Conservation (phyloP, 2,888 invertebrate species). For the Pyrgus malvae region DNA sequence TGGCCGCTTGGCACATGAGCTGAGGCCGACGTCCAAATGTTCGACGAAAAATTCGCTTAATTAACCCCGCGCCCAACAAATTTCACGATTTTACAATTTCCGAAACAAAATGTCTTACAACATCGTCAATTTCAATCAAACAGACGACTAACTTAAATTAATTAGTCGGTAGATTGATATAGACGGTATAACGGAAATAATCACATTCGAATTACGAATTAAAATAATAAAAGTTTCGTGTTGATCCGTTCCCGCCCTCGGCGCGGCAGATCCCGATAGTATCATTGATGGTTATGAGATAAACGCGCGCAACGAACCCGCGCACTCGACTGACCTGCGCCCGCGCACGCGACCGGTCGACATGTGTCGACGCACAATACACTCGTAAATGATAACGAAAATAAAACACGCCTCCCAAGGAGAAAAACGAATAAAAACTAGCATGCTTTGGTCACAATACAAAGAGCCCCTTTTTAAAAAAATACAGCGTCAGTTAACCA, state of each 20-base stretch:
- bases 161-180: slow-evolving; percentile 15
- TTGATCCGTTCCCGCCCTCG: slow-evolving; percentile 4
- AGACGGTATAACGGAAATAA: background rate
- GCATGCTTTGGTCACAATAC: too few species aligned
- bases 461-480: too few species aligned
- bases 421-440: slow-evolving; percentile 54
- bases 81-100: too few species aligned
- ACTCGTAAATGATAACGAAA: slow-evolving; percentile 70
- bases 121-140: background rate
- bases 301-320: slow-evolving; percentile 63
- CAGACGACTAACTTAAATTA: slow-evolving; percentile 1
- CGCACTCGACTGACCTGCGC: slow-evolving; percentile 62
- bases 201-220: background rate
- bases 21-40: slow-evolving; percentile 59
- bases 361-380: slow-evolving; percentile 60
- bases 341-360: slow-evolving; percentile 52
- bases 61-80: slow-evolving; percentile 11
- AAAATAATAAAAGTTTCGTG: background rate
- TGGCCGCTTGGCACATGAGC: slow-evolving; percentile 68
- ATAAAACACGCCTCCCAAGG: slow-evolving; percentile 69
- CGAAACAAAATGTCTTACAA: too few species aligned
- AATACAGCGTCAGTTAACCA: too few species aligned
- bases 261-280: slow-evolving; percentile 30
- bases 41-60: slow-evolving; percentile 57
- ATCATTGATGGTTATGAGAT: slow-evolving; percentile 48